Percentiles rank a stretch among this genome's conserved stretches.
phyloP scores from a whole-genome alignment of 2,797 vertebrate genomes.

The Rhinogobio ventralis region DNA sequence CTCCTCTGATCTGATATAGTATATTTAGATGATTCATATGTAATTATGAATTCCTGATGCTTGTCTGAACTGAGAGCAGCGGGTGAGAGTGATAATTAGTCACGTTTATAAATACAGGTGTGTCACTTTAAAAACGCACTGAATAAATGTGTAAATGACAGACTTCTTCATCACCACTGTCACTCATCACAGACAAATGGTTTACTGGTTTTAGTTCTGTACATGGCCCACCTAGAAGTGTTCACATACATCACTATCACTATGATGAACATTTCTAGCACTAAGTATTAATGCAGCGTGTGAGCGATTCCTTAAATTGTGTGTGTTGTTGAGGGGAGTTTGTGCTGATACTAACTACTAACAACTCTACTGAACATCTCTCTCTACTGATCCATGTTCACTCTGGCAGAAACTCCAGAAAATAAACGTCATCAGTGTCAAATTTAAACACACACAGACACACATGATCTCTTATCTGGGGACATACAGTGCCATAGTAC shows the following conservation, averaged over 20 bases:
- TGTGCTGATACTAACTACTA: background rate
- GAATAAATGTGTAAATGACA: slow-evolving; percentile 2
- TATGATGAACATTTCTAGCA: background rate
- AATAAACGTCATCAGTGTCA: slow-evolving; percentile 79
- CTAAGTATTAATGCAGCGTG: background rate
- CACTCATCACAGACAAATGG: background rate
- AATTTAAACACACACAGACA: slow-evolving; percentile 52
- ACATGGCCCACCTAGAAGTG: background rate
- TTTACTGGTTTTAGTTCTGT: background rate
- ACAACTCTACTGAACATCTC: slow-evolving; percentile 31
- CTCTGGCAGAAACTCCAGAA: slow-evolving; percentile 80
- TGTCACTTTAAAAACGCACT: background rate
- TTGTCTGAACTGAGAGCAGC: slow-evolving; percentile 1
- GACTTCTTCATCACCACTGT: background rate
- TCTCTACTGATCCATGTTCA: slow-evolving; percentile 66
- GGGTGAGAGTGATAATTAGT: background rate
- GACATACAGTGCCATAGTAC: background rate
- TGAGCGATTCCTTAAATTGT: background rate
- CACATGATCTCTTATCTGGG: background rate
- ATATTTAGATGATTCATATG: background rate
- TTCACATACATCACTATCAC: background rate
- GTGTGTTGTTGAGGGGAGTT: background rate
- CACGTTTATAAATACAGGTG: slow-evolving; percentile 3
- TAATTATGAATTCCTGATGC: slow-evolving; percentile 1
- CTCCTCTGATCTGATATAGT: background rate